Evolutionary conservation across 2,888 invertebrate genomes (phyloP), one percentile per base, ranked within the genome.

Genomic region (Eilema griseolum): DNA sequence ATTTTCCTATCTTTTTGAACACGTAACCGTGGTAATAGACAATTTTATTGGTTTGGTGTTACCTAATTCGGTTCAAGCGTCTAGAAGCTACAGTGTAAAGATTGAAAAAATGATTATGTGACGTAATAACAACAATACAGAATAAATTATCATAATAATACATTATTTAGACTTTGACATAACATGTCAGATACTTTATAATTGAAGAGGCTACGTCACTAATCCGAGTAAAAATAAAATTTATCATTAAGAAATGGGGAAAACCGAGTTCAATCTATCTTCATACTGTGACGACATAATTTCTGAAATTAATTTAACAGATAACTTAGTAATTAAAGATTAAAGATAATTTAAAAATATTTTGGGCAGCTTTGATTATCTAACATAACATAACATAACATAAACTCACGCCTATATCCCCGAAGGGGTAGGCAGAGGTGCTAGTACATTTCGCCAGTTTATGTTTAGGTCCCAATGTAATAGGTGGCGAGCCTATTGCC

Each of bases 101-200:
- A 20, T 52, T 52, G n/a, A 20, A 52, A n/a, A 52, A 20, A 10
- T 52, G 20, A 52, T 52, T n/a, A 52, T 52, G n/a, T 52, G n/a
- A 52, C n/a, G 52, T n/a, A n/a, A 52, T 41, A 4, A 37, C 46
- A 46, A 46, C 20, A 52, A 52, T n/a, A 52, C 52, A 52, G 2
- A 52, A 52, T n/a, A 52, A 52, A 10, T 0, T 52, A n/a, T 52
- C n/a, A n/a, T n/a, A 52, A 46, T 16, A 16, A 16, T 16, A 41
- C 52, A 52, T 52, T n/a, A 52, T n/a, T 52, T 52, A n/a, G 20
- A 52, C 52, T 52, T 52, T 52, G n/a, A n/a, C 52, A 52, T n/a
- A 52, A 52, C 3, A n/a, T 52, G n/a, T 52, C 52, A 52, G 52
- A 52, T 52, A 52, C n/a, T 52, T 8, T 10, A 52, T 52, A 52